Evolutionary conservation across 2,888 invertebrate genomes (phyloP).

Genomic region (Sisyra terminalis): DNA sequence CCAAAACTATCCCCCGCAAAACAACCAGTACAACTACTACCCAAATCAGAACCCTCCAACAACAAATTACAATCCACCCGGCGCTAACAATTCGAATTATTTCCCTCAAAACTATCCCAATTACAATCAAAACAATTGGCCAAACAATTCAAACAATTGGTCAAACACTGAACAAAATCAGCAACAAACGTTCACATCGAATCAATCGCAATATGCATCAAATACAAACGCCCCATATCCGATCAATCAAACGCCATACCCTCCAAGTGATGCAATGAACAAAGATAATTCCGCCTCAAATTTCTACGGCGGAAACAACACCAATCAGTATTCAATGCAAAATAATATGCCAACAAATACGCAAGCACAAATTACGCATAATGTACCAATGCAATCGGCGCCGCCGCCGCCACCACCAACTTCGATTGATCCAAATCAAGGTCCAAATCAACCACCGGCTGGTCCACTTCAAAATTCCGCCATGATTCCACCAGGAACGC

Average conservation of each 20-base stretch:
- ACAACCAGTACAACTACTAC: slow-evolving; percentile 5
- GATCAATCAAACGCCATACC: background rate
- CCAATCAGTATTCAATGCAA: background rate
- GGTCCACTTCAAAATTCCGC: background rate
- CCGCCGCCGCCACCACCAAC: background rate
- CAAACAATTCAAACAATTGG: slow-evolving; percentile 12
- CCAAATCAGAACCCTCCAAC: background rate
- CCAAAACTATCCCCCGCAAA: slow-evolving; percentile 7
- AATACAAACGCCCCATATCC: background rate
- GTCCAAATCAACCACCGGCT: background rate
- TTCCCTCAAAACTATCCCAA: slow-evolving; percentile 9
- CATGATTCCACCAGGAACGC: no score
- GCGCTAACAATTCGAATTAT: background rate
- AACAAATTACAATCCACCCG: background rate
- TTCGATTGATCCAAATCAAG: background rate
- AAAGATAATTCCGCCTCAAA: no score
- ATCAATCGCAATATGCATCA: background rate
- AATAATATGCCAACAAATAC: background rate
- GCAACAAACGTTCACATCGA: background rate
- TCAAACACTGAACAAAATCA: slow-evolving; percentile 16
- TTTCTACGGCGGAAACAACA: no score
- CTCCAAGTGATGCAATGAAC: no score
- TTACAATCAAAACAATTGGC: slow-evolving; percentile 8
- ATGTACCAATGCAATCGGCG: background rate
- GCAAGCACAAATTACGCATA: background rate